Evolutionary conservation across 2,888 invertebrate species (phyloP), one percentile per base, ranked within the genome.

Genomic region (Phengaris alcon): DNA sequence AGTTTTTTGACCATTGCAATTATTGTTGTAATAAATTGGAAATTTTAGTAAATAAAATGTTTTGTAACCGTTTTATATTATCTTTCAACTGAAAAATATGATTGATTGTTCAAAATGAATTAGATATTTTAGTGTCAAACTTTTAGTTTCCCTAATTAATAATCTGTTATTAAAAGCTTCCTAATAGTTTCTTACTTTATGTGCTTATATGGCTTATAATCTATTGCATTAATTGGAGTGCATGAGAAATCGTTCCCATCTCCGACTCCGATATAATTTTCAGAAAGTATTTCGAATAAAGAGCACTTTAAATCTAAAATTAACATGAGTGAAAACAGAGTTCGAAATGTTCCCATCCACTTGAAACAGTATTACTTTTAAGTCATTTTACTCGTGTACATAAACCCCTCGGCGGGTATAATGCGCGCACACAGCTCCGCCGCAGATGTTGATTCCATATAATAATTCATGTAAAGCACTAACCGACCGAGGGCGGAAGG

Each of bases 391-490:
- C 89, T 88, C 86, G 86, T 88, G 87, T 89, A 88, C 89, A 89
- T 91, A 89, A 90, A 88, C 88, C 90, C 89, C 86, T 89, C 88
- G 80, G 69, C 46, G 74, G 64, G 68, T 68, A 82, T 81, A 80
- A 77, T 83, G 86, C 90, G 80, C 91, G 90, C 89, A 90, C 88
- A 87, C 80, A 76, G 80, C 81, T 80, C 81, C 75, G 86, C 85
- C 90, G 91, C 93, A 93, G 93, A 93, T 93, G 93, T 90, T 92
- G 91, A 93, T 92, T 92, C 91, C 92, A 92, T 93, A 92, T 93
- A 93, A 92, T 93, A 93, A 92, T 93, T 93, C 93, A 92, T 93
- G 93, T 93, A 92, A 92, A 92, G 90, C 90, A 90, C 90, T 90
- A 91, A 90, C 90, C 90, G 87, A 85, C 88, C 87, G 91, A 91